Percentiles rank a stretch among this genome's conserved stretches.
Conservation (phyloP, 2,113 vertebrate genomes). For the Calonectris borealis region DNA sequence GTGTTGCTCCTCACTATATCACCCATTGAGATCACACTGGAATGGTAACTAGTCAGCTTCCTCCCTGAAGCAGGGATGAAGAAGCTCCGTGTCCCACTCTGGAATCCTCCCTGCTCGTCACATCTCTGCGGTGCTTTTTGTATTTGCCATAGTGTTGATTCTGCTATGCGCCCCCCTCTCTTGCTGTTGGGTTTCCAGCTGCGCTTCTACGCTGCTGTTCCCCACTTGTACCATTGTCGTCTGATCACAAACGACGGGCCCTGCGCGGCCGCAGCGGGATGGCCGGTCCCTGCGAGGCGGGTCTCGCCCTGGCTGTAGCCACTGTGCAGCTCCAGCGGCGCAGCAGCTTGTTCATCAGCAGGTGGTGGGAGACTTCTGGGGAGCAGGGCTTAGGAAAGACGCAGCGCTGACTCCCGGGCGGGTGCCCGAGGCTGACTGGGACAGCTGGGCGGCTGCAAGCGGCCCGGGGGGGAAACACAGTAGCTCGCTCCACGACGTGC, state of each 20-base stretch:
- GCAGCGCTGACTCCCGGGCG: no score
- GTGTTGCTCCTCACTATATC: background rate
- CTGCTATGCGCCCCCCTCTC: background rate
- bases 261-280: no score
- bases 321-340: background rate
- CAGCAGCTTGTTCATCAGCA: background rate
- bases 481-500: background rate
- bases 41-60: no score
- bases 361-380: no score
- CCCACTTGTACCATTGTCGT: accelerated
- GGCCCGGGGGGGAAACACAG: background rate
- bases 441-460: background rate
- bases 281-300: no score
- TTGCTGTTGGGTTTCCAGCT: background rate
- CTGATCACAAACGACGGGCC: background rate
- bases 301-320: background rate
- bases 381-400: no score
- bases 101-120: background rate
- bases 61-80: background rate
- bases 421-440: no score
- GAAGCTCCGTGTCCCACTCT: background rate
- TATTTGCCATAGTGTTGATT: no score
- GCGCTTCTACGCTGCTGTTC: background rate
- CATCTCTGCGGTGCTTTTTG: background rate
- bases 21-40: background rate